Evolutionary conservation across 2,797 vertebrate genomes (phyloP).

Genomic region (Todus mexicanus): DNA sequence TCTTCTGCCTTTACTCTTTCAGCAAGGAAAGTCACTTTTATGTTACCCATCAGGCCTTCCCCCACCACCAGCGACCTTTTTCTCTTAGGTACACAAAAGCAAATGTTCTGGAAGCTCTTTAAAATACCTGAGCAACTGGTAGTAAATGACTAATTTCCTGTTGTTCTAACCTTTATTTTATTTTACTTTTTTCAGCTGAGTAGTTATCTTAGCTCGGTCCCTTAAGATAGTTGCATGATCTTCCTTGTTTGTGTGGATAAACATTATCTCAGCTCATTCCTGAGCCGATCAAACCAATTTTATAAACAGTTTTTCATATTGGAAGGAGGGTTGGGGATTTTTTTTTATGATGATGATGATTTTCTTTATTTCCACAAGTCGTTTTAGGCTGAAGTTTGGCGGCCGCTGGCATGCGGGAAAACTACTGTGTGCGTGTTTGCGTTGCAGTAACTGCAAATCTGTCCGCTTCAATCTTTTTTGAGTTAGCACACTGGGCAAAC

Average conservation of each 20-base stretch:
- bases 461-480: conserved; percentile 40
- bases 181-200: neutral
- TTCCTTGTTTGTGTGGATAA: conserved; percentile 1
- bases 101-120: conserved; percentile 61
- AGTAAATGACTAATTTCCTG: conserved; percentile 67
- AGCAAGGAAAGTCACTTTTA: conserved; percentile 68
- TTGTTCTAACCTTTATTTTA: conserved; percentile 4
- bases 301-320: conserved; percentile 14
- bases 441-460: conserved; percentile 24
- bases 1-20: conserved; percentile 69
- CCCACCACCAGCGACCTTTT: neutral
- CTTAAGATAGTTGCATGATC: neutral
- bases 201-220: neutral
- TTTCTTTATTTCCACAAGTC: neutral
- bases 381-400: neutral
- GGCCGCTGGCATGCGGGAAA: neutral
- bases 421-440: conserved; percentile 30
- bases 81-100: conserved; percentile 56
- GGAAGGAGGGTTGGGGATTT: neutral
- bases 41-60: conserved; percentile 47
- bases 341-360: no score
- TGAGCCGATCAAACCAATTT: conserved; percentile 14
- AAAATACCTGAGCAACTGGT: conserved; percentile 68
- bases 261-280: conserved; percentile 34
- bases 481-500: conserved; percentile 45